Base-by-base conservation (phyloP, 2,888 invertebrate species). In the Acrocera orbiculus region DNA sequence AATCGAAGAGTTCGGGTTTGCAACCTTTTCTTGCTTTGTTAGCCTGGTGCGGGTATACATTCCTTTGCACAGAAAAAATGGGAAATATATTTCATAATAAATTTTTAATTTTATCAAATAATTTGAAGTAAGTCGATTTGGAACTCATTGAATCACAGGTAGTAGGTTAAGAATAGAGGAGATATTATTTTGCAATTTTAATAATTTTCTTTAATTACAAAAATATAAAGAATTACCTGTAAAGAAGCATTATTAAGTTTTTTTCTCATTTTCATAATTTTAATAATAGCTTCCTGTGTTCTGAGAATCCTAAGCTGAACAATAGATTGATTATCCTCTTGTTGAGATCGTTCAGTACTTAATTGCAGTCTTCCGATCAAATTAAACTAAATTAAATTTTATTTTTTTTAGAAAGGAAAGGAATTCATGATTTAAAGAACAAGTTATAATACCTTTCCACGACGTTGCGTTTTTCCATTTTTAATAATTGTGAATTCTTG, bases 251-350 rank as follows among this genome's bases (percentile, higher is more conserved):
- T 93, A 30, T 82, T 80, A 42, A 95, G 82, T 40, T 77, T 73
- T 58, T 96, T 96, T 40, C 98, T 70, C 87, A 92, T 96, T 64
- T 98, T 99, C 62, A 98, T 68, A 41, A 99, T 95, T 65, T 98
- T 98, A 44, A 98, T 95, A 42, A 98, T 92, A 16, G 96, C 98
- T 65, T 98, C 98, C 71, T 96, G 73, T 11, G 76, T 76, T 49
- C 98, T 70, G 45, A 95, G 67, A 58, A 95, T 93, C 54, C 98
- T 71, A 34, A 98, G 68, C 58, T 93, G 93, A 41, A 96, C 89
- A 54, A 98, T 98, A 36, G 93, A 93, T 62, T 96, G 93, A 62
- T 95, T 95, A 59, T 98, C 96, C 62, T 96, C 93, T 54, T 93
- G 78, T 61, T 89, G 87, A 44, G 87, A 89, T 45, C 89, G 70